Evolutionary conservation across 1,140 invertebrate species (phyloP), one percentile per base, ranked within the genome.

Genomic region (Aphis gossypii): DNA sequence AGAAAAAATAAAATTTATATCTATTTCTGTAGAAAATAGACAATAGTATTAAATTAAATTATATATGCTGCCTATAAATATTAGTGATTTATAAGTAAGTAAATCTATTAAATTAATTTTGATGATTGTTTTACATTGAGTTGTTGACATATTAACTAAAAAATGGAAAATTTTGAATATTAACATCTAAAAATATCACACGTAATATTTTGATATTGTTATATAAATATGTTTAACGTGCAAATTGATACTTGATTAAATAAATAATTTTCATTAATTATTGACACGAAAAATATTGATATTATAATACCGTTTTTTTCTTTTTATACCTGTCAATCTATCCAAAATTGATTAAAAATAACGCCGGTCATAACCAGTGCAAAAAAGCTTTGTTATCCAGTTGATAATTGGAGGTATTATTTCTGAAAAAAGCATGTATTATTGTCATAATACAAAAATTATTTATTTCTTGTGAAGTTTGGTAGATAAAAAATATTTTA

Each of bases 271-370:
- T 8, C 46, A 35, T 54, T 38, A 38, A 89, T 89, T 89, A 89
- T 89, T 56, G 35, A 89, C n/a, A 56, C 23, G 5, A n/a, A 48
- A 46, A n/a, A 87, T 48, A 1, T 30, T 20, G 14, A 87, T 86
- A 54, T 89, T 41, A n/a, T 35, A 54, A 35, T 51, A 9, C 23
- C 8, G 1, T 41, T 25, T 23, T 89, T 38, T 86, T 87, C 23
- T 8, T 48, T 87, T 48, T 48, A 20, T 35, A 35, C 30, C 35
- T 56, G 87, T 89, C 87, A 89, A 41, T 35, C 21, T 89, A 89
- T 89, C 9, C 18, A 35, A 30, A 89, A 89, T 41, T 89, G 48
- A 89, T 89, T 89, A 56, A 89, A 56, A 87, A 7, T 35, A n/a
- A 25, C 82, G 38, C 18, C 46, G n/a, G 14, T 87, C 5, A 48